phyloP scores from a whole-genome alignment of 2,797 vertebrate species.

The Phalanger gymnotis region DNA sequence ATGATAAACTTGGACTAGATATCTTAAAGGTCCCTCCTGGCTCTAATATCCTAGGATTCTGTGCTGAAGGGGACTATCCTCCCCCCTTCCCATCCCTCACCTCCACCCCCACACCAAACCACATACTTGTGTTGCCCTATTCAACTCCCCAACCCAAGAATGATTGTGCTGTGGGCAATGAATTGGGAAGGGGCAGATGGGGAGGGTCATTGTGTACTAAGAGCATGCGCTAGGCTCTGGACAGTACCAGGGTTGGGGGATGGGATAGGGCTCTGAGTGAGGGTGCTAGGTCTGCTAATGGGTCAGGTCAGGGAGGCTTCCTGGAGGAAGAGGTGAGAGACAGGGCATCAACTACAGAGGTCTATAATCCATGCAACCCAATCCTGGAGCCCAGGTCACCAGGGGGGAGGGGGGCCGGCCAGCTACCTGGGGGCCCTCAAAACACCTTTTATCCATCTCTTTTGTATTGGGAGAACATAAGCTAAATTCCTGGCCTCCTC shows the following conservation, averaged over 20 bases:
- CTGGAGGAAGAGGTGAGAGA: neutral
- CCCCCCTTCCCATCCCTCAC: neutral
- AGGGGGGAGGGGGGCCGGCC: neutral
- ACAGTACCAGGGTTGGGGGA: neutral
- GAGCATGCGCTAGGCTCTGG: neutral
- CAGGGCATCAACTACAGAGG: neutral
- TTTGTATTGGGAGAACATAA: slow-evolving; percentile 68
- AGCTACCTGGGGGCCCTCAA: neutral
- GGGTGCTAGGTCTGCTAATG: neutral
- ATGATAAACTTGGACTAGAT: neutral
- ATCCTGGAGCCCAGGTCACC: neutral
- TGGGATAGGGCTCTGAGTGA: neutral
- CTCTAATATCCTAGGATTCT: neutral
- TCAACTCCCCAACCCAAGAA: neutral
- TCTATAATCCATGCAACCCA: neutral
- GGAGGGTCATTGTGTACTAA: neutral
- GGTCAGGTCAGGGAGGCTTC: neutral
- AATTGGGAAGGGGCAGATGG: neutral
- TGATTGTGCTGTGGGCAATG: neutral
- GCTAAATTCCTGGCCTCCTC: slow-evolving; percentile 42
- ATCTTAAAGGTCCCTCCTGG: neutral
- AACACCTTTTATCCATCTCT: slow-evolving; percentile 64
- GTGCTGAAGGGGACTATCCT: neutral
- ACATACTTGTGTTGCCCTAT: neutral
- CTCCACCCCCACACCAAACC: neutral